Base-by-base conservation (phyloP, 2,888 invertebrate species). In the Aspidiotus rigidus region DNA sequence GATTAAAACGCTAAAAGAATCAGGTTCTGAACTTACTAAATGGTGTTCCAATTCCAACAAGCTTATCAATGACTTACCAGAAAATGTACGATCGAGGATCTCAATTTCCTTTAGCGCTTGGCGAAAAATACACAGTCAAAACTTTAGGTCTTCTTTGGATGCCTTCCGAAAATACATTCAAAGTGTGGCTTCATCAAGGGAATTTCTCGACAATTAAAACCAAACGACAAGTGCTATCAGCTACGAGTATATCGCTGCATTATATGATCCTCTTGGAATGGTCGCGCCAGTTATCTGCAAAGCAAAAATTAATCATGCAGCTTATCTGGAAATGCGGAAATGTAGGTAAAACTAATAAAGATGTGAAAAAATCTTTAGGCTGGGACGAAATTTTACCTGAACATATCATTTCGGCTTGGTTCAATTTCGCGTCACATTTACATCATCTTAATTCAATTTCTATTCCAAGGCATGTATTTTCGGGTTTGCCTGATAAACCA, bases 131-230 rank as follows among this genome's bases (percentile, higher is more conserved):
- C 1, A 28, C 57, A 8, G 40, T 66, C 2, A 74, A 73, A 59
- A 70, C 73, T 0, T 57, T 74, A 55, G 73, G 72, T 11, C 49
- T 73, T 7, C 71, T 71, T 53, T 73, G 73, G 73, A n/a, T 63
- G 40, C 64, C 73, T 13, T 57, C 13, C 1, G 17, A 49, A 10
- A 72, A 73, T 70, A n/a, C 9, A 5, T 71, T 73, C 11, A 70
- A 67, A 6, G 71, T 71, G 39, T 41, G 44, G 41, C 70, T 72
- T n/a, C 53, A 62, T 17, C 8, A 13, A 7, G 15, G 16, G 3
- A 9, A 16, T 2, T 1, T 56, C 1, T 2, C 15, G 2, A 16
- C 55, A 71, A 13, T 9, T 55, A n/a, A 15, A 15, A 0, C n/a
- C 15, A 7, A 15, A 56, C 0, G 56, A 15, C n/a, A 56, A 7